Percentiles rank a stretch among this genome's conserved stretches.
Evolutionary conservation across 2,888 invertebrate species (phyloP).

Genomic region (Synergus itoensis): DNA sequence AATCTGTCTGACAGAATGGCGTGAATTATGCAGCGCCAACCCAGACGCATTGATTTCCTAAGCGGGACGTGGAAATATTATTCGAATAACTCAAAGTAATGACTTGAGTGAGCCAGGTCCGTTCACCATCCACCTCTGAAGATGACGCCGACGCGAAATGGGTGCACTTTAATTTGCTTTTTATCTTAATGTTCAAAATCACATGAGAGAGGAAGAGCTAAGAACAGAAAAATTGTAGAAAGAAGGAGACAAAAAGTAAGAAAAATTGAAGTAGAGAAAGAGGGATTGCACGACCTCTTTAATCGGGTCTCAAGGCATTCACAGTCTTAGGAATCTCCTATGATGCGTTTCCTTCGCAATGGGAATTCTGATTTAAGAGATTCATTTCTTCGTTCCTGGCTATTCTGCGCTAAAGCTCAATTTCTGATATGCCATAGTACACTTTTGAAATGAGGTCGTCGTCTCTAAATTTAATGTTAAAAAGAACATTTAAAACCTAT

Average conservation of each 20-base stretch:
- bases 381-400: conserved; percentile 28
- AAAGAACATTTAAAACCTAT: neutral
- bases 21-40: conserved; percentile 73
- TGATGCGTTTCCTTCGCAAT: conserved; percentile 45
- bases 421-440: conserved; percentile 12
- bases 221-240: conserved; percentile 34
- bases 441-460: conserved; percentile 11
- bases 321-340: conserved; percentile 46
- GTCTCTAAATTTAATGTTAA: neutral
- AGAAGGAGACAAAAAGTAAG: conserved; percentile 1
- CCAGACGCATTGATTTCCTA: conserved; percentile 73
- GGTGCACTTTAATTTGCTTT: conserved; percentile 55
- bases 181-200: conserved; percentile 54
- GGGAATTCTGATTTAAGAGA: conserved; percentile 39
- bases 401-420: neutral
- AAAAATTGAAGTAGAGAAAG: conserved; percentile 45
- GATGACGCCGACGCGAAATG: conserved; percentile 48
- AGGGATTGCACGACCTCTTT: conserved; percentile 49
- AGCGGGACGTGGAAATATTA: conserved; percentile 72
- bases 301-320: conserved; percentile 50
- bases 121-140: conserved; percentile 40
- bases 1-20: conserved; percentile 69
- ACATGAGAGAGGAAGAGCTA: conserved; percentile 30
- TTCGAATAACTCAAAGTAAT: conserved; percentile 76
- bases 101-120: conserved; percentile 60